Evolutionary conservation across 1,140 invertebrate genomes (phyloP), one percentile per base, ranked within the genome.

Genomic region (Scaptodrosophila lebanonensis): DNA sequence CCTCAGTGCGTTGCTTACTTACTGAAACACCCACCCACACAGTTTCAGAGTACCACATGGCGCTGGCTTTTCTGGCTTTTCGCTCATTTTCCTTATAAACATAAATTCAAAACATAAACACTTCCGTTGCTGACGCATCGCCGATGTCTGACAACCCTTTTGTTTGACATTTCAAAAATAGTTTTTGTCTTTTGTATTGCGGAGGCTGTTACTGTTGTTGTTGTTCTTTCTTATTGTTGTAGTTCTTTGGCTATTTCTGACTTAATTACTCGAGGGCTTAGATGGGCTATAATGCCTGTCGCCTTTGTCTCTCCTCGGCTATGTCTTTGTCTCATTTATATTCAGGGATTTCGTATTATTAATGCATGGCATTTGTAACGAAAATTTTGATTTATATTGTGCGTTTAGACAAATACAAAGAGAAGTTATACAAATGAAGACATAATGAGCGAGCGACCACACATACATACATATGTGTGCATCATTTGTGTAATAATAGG

Each of bases 191-290:
- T 25, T 25, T 25, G 22, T 25, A n/a, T n/a, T 25, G 22, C 22
- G n/a, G n/a, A n/a, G n/a, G n/a, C n/a, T n/a, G n/a, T 44, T 36
- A 51, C 22, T 29, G 47, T 50, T 61, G 32, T 33, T 50, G 29
- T 43, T 50, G 30, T 44, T 52, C 30, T 22, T 18, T 17, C 20
- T 11, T 54, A 48, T 35, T 50, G 35, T 49, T 43, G 33, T 22
- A 27, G 25, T 39, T 47, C 22, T 47, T 67, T 65, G 35, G 38
- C 67, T 77, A 77, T 77, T 77, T 77, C 73, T 61, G 62, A 68
- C 59, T 65, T 73, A 79, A 77, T 73, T 77, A 79, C 72, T 73
- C 48, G 53, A 33, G 36, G 52, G 72, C 50, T 77, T 76, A 62
- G 29, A n/a, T n/a, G n/a, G n/a, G n/a, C n/a, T n/a, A n/a, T n/a